Evolutionary conservation across 2,888 invertebrate genomes (phyloP).

Genomic region (Agrotis exclamationis): DNA sequence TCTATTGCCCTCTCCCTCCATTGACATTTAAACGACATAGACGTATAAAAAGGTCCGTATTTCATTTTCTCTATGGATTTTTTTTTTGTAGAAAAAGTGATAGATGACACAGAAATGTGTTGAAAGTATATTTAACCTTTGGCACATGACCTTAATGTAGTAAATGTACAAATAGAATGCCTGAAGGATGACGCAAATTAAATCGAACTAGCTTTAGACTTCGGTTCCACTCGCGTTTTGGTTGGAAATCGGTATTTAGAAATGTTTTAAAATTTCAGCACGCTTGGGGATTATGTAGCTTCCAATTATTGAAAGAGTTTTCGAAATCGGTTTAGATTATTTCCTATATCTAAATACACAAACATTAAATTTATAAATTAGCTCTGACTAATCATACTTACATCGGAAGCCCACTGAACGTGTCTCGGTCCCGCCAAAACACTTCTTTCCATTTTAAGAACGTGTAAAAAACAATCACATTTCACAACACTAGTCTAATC

Average conservation of each 20-base stretch:
- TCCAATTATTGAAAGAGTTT: not conserved
- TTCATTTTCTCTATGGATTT: no score
- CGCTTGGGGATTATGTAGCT: not conserved
- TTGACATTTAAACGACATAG: slow-evolving; percentile 4
- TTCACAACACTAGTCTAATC: slow-evolving; percentile 78
- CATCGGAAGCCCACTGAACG: slow-evolving; percentile 88
- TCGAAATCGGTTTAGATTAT: not conserved
- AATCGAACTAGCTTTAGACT: not conserved
- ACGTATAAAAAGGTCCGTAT: not conserved
- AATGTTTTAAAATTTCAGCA: no score
- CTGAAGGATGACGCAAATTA: slow-evolving; percentile 25
- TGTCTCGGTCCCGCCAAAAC: slow-evolving; percentile 85
- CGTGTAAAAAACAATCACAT: slow-evolving; percentile 79
- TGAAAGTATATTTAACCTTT: slow-evolving; percentile 14
- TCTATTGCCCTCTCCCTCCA: slow-evolving; percentile 12
- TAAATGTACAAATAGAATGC: not conserved
- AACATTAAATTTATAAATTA: not conserved
- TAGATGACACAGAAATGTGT: not conserved
- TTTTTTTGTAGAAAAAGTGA: no score
- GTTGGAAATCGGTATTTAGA: not conserved
- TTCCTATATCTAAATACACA: not conserved
- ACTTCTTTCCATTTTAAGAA: slow-evolving; percentile 86
- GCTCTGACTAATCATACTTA: slow-evolving; percentile 72
- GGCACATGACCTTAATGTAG: slow-evolving; percentile 17
- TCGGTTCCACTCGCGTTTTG: not conserved